A percentile compares a stretch with the other conserved stretches of the same genome.
Evolutionary conservation across 2,113 vertebrate species (phyloP).

Genomic region (Chloropsis hardwickii): DNA sequence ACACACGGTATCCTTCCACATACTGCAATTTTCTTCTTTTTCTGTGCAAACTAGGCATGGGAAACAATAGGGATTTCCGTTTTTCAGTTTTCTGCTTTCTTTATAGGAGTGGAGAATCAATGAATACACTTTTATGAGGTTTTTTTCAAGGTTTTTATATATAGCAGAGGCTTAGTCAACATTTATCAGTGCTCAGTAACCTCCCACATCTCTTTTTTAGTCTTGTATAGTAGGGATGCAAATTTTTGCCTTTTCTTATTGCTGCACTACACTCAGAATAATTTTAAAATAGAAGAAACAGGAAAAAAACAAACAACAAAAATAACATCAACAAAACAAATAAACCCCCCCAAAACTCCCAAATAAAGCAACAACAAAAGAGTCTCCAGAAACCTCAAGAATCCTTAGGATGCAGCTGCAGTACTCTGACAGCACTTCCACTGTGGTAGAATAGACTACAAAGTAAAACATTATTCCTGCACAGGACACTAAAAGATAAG

Average conservation of each 20-base stretch:
- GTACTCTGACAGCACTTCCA: not conserved
- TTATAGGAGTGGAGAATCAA: not conserved
- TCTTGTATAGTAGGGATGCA: fast-evolving
- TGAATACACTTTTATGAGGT: not conserved
- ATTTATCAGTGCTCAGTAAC: not conserved
- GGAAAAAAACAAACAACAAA: not conserved
- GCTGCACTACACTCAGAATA: not conserved
- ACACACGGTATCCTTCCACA: not conserved
- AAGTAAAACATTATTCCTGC: not conserved
- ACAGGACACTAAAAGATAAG: not conserved
- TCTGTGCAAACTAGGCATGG: not conserved
- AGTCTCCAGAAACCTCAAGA: not conserved
- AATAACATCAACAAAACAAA: not conserved
- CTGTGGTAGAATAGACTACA: not conserved
- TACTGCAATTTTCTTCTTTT: not conserved
- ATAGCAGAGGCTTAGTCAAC: not conserved
- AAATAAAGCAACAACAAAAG: not conserved
- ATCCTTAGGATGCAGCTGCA: not conserved
- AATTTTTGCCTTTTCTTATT: not conserved
- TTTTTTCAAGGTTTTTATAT: not conserved
- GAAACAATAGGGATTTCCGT: not conserved
- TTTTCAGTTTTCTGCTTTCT: not conserved
- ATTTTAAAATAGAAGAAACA: not conserved
- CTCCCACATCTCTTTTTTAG: not conserved
- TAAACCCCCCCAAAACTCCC: fast-evolving